phyloP scores from a whole-genome alignment of 2,888 invertebrate genomes.

The Sialis fuliginosa region DNA sequence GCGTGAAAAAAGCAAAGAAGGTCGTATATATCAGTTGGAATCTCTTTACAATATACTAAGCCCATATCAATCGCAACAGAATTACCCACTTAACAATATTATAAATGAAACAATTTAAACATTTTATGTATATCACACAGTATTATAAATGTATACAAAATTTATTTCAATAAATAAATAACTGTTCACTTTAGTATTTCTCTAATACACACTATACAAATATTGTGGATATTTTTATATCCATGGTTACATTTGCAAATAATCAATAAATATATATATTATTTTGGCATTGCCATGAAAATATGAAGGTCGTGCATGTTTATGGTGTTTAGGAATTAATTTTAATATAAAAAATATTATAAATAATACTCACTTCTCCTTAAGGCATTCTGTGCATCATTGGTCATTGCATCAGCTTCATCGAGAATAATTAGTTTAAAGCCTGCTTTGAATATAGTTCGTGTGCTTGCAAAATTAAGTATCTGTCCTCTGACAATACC shows the following conservation, averaged over 20 bases:
- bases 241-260: too few relatives aligned
- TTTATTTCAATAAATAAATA: neutral
- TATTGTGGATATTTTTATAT: too few relatives aligned
- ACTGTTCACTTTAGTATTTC: neutral
- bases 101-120: too few relatives aligned
- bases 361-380: slow-evolving; percentile 54
- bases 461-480: slow-evolving; percentile 89
- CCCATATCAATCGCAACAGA: slow-evolving; percentile 9
- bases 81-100: neutral
- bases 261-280: too few relatives aligned
- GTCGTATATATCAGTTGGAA: slow-evolving; percentile 10
- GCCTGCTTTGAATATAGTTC: slow-evolving; percentile 83
- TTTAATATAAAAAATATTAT: too few relatives aligned
- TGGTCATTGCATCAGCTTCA: slow-evolving; percentile 99
- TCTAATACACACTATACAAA: neutral
- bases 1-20: slow-evolving; percentile 10
- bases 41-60: slow-evolving; percentile 15
- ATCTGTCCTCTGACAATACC: slow-evolving; percentile 88
- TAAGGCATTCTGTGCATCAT: slow-evolving; percentile 97
- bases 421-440: slow-evolving; percentile 93
- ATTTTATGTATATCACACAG: neutral
- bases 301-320: too few relatives aligned
- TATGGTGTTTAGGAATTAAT: too few relatives aligned
- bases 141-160: neutral
- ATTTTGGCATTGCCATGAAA: too few relatives aligned